Conservation (phyloP, 2,113 vertebrate species). For the Melierax canorus region DNA sequence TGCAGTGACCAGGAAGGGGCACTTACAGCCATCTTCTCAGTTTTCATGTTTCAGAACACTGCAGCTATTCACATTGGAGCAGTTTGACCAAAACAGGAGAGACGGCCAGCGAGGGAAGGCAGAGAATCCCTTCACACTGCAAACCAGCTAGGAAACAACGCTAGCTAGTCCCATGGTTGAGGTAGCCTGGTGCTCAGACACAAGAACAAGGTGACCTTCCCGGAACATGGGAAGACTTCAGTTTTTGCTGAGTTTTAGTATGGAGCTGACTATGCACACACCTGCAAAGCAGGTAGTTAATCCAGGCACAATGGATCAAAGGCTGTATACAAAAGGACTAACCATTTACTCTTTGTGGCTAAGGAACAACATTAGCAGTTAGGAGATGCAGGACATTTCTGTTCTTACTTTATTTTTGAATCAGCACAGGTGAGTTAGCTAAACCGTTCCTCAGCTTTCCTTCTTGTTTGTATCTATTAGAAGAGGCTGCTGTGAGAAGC, state of each 20-base stretch:
- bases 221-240: not conserved
- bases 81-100: not conserved
- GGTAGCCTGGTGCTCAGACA: not conserved
- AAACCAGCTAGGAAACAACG: not conserved
- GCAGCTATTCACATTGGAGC: not conserved
- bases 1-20: not conserved
- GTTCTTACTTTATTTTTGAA: not conserved
- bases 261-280: accelerated
- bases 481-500: not conserved
- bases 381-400: not conserved
- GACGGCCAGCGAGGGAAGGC: not conserved
- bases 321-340: not conserved
- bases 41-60: not conserved
- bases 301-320: not conserved
- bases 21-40: not conserved
- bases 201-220: not conserved
- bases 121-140: accelerated
- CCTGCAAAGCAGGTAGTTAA: not conserved
- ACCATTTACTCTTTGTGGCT: not conserved
- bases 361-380: not conserved
- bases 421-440: not conserved
- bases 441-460: not conserved
- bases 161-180: not conserved
- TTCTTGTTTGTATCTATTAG: not conserved
- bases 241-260: not conserved